phyloP scores from a whole-genome alignment of 2,113 vertebrate genomes.

The Bos indicus region DNA sequence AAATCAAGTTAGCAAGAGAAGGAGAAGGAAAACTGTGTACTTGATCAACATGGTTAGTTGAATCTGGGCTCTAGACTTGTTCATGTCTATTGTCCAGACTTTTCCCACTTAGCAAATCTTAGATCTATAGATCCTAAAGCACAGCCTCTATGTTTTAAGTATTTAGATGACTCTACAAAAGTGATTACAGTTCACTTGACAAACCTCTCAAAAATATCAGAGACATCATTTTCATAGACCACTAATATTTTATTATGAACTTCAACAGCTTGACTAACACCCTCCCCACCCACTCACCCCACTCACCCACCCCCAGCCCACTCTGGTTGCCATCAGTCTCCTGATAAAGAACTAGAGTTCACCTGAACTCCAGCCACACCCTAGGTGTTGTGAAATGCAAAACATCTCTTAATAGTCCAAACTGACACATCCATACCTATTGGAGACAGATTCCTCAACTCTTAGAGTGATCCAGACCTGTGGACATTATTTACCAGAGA shows the following conservation, averaged over 20 bases:
- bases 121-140: neutral
- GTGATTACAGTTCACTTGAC: neutral
- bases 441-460: no score
- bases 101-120: neutral
- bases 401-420: no score
- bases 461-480: no score
- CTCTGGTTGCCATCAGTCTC: no score
- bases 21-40: neutral
- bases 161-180: neutral
- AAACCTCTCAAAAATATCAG: neutral
- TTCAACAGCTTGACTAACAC: neutral
- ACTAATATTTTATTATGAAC: neutral
- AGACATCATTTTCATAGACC: neutral
- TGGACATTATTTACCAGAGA: no score
- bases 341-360: no score
- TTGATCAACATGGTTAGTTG: neutral
- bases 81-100: neutral
- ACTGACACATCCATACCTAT: no score
- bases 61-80: neutral
- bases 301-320: no score
- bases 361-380: neutral
- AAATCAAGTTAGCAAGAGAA: neutral
- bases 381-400: no score
- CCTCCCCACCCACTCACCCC: no score
- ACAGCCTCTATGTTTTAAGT: neutral